Evolutionary conservation across 2,888 invertebrate species (phyloP), one percentile per base, ranked within the genome.

Genomic region (Hedychridium roseum): DNA sequence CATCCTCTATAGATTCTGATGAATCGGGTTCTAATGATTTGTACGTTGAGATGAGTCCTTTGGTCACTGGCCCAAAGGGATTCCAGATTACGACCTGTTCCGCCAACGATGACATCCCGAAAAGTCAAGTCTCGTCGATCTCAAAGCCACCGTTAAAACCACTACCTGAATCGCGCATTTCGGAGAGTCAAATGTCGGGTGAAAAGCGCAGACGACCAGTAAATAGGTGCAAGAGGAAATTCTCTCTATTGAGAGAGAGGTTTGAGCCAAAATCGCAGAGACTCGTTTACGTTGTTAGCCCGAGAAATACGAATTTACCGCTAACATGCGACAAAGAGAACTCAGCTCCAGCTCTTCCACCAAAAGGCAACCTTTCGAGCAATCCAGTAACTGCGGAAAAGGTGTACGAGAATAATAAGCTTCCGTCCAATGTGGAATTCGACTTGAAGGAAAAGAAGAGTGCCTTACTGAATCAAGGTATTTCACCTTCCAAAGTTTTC

Each of bases 401-500:
- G 1, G 35, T 53, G 17, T 60, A 63, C 16, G 66, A 64, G 7
- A 48, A 42, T 18, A 54, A 58, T 12, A 43, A 52, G 4, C 51
- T 56, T 14, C 45, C 54, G 40, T 54, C 50, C 30, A 50, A 49
- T 41, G 46, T 43, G 23, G 53, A 49, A 37, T 79, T 78, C 64
- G 80, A 78, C 57, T 69, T 83, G 11, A 83, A 81, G 56, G 84
- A 85, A 43, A 84, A 82, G 60, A 76, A 82, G 60, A 82, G 82
- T 47, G 64, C 84, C 56, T 84, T 85, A 70, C 78, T 84, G 70
- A 84, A 84, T 68, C 84, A 85, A 78, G 84, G 84, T 43, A 73
- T 84, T 51, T 84, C 81, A 54, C 84, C 84, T 36, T 83, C 85
- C 44, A 84, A 83, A 76, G 82, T 84, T 56, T 82, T 82, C 55